A percentile compares a stretch with the other conserved stretches of the same genome.
Evolutionary conservation across 2,113 vertebrate genomes (phyloP).

Genomic region (Rhynchomys soricoides): DNA sequence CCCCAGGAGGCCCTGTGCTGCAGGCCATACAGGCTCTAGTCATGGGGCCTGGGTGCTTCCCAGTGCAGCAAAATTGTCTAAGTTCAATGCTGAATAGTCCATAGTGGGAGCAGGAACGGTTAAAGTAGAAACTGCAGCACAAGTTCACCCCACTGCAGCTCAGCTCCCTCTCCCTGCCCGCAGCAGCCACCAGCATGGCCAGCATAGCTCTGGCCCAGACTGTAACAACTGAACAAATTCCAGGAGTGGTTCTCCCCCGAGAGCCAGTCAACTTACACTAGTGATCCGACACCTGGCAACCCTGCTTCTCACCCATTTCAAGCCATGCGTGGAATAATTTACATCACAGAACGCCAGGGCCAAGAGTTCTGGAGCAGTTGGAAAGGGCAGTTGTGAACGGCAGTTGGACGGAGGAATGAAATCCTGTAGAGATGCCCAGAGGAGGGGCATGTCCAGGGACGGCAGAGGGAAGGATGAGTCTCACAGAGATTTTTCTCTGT

Average conservation of each 20-base stretch:
- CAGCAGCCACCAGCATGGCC: not conserved
- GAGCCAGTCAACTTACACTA: conserved; percentile 78
- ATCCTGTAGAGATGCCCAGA: conserved; percentile 76
- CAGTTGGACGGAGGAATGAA: conserved; percentile 76
- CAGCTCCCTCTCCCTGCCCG: not conserved
- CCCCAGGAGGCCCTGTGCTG: not conserved
- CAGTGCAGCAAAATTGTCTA: not conserved
- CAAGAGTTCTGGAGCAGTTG: conserved; percentile 79
- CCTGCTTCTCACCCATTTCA: conserved; percentile 71
- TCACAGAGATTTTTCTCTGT: conserved; percentile 1
- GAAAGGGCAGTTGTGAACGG: conserved; percentile 76
- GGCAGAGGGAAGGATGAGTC: conserved; percentile 44
- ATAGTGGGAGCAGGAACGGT: conserved; percentile 9
- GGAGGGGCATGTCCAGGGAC: conserved; percentile 56
- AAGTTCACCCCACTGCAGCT: not conserved
- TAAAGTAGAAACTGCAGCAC: conserved; percentile 32
- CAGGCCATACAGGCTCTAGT: not conserved
- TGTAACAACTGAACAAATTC: conserved; percentile 54
- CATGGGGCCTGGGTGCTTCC: not conserved
- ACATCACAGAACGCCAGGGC: conserved; percentile 77
- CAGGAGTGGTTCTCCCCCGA: conserved; percentile 58
- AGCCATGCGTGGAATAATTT: conserved; percentile 79
- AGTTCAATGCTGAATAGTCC: not conserved
- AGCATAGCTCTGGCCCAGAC: conserved; percentile 45
- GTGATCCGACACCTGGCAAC: conserved; percentile 79